Evolutionary conservation across 2,888 invertebrate genomes (phyloP), one percentile per base, ranked within the genome.

Genomic region (Trissonchulus latispiculum): DNA sequence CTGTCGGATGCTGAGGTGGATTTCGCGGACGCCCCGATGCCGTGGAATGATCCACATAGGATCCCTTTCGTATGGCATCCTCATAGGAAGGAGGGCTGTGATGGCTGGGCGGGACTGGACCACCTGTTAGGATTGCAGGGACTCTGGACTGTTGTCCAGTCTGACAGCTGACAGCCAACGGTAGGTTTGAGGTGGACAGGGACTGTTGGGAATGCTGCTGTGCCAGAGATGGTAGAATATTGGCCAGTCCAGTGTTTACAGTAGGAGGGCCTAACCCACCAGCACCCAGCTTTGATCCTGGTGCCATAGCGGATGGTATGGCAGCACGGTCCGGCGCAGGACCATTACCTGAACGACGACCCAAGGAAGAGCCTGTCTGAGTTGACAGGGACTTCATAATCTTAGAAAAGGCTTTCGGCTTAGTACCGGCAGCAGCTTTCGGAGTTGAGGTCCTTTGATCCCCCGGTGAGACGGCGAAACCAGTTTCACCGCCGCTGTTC

Each of bases 351-450:
- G 8, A 15, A 18, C 66, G 66, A 64, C 66, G 66, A n/a, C 66
- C 35, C 35, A 64, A 64, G 8, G 66, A 64, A n/a, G 66, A 8
- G 8, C 66, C 66, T 18, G 72, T 71, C 36, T 71, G 72, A 23
- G 72, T 71, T 2, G 72, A 2, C 35, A 71, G 36, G 3, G 72
- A n/a, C 32, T 71, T 71, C 61, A 71, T 36, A 2, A 68, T 64
- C 28, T 64, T 64, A n/a, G 66, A 8, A 8, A 64, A 48, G 48
- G 48, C 8, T 48, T 48, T 48, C 8, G 48, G 48, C 48, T 48
- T 48, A 48, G 48, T 8, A 8, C 23, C 23, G 23, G 48, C 48
- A 48, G 48, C 48, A 48, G 23, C 48, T 23, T 8, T 23, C 8
- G 48, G 23, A 8, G 48, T 48, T 8, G 48, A 48, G 8, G 48